Evolutionary conservation across 2,888 invertebrate genomes (phyloP), one percentile per base, ranked within the genome.

Genomic region (Thumatha senex): DNA sequence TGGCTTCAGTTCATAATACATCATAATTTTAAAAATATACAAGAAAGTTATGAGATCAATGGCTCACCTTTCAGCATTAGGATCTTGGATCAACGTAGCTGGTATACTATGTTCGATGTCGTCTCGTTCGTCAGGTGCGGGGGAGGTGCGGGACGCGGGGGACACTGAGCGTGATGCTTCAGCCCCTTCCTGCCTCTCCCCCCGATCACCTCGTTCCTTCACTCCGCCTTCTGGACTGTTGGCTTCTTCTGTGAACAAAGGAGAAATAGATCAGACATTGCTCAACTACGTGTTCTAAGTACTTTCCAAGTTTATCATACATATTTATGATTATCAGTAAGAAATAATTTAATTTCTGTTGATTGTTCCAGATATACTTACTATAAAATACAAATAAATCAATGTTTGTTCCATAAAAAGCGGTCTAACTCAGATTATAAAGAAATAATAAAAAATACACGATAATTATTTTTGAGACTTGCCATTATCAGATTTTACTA

Each of bases 211-310:
- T 30, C 82, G 84, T 70, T 92, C 91, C 78, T 93, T 93, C 82
- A 93, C 93, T 79, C 93, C 93, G 86, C 92, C 89, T 56, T 90
- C 93, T 68, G 93, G 92, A 68, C 93, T 93, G 57, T 92, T 93
- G 63, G 93, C 92, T 78, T 93, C 93, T 75, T 93, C 93, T 92
- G 90, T 64, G 68, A 74, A 82, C 86, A 88, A 88, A 31, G 44
- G 56, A 67, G 33, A 68, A 40, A 51, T 13, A 31, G 1, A 4
- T 31, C 7, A 8, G 65, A 63, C 48, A 18, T 35, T 1, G 9
- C 2, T 14, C 14, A 36, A 36, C 0, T 13, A 5, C 18, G 5
- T 4, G 18, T 24, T 24, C 18, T 24, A 24, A 24, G 18, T 24
- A 24, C 5, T 2, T 24, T 24, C 2, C 5, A 24, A 24, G 18